Evolutionary conservation across 2,888 invertebrate genomes (phyloP).

Genomic region (Allolobophora icterica): DNA sequence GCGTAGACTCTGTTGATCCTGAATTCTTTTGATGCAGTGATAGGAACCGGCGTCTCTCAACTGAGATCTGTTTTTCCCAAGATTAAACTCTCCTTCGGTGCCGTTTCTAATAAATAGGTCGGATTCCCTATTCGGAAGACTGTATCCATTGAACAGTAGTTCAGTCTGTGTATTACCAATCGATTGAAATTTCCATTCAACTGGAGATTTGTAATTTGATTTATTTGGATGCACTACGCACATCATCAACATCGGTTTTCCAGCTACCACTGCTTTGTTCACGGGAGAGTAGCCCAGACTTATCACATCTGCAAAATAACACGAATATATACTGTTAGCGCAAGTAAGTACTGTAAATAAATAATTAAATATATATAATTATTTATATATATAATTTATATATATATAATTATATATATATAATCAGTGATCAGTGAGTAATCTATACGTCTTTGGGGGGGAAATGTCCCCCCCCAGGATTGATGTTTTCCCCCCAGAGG

Average conservation of each 20-base stretch:
- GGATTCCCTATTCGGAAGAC: background rate
- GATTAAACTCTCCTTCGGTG: background rate
- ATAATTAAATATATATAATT: too few species aligned
- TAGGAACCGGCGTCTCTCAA: background rate
- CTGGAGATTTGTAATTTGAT: background rate
- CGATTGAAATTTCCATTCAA: background rate
- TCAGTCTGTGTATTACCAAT: background rate
- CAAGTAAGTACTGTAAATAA: too few species aligned
- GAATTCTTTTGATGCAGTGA: background rate
- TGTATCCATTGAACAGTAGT: background rate
- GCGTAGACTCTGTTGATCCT: background rate
- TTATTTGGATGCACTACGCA: background rate
- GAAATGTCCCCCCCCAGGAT: too few species aligned
- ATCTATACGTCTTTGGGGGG: too few species aligned
- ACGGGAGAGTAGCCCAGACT: background rate
- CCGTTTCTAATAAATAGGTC: background rate
- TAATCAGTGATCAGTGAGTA: too few species aligned
- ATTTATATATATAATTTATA: too few species aligned
- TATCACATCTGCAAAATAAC: too few species aligned
- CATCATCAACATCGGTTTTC: background rate
- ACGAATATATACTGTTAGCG: too few species aligned
- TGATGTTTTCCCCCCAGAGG: too few species aligned
- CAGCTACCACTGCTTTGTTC: background rate
- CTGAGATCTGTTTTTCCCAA: background rate
- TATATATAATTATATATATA: too few species aligned